Base-by-base conservation (phyloP, 2,888 invertebrate genomes). In the Sarcophaga subvicina region DNA sequence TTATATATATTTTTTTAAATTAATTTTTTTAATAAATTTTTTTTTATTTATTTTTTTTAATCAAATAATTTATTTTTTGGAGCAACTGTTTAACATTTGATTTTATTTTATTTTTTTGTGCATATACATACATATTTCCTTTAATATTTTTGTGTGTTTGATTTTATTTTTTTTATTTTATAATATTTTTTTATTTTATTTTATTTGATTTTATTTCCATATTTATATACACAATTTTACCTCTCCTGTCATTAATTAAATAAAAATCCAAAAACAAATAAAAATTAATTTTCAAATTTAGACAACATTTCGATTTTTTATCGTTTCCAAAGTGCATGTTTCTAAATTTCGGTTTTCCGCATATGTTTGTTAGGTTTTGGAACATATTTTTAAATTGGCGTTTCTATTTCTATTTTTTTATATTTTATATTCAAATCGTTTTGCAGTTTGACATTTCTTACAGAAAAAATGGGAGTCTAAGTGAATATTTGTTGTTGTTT, bases 51-150 rank as follows among this genome's bases (percentile, higher is more conserved):
- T 14, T 17, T 37, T 37, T 76, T 37, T 76, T 79, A 76, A 59
- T 47, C 20, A 77, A 70, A 37, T 70, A 70, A 71, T 60, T 47
- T 78, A 37, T 70, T 45, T 80, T 90, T 90, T 90, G 90, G 90
- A 92, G 90, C 90, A 92, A 92, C 91, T 90, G 90, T 90, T 91
- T 89, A 90, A 90, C 89, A 83, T 87, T 88, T 72, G 49, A 67
- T 60, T 64, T 71, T 66, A 27, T 37, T 37, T 37, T 37, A 37
- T 37, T 37, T 37, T 8, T 37, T 37, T 37, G 37, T 37, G 37
- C 37, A 37, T 37, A 37, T 37, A 81, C 76, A 82, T 82, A 37
- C 37, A 37, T 75, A 81, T 66, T 59, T 67, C 45, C 54, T 73
- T 27, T 12, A 80, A 66, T 79, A 75, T 59, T 75, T 78, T 27